Evolutionary conservation across 1,140 invertebrate genomes (phyloP).

Genomic region (Zaprionus davidi): DNA sequence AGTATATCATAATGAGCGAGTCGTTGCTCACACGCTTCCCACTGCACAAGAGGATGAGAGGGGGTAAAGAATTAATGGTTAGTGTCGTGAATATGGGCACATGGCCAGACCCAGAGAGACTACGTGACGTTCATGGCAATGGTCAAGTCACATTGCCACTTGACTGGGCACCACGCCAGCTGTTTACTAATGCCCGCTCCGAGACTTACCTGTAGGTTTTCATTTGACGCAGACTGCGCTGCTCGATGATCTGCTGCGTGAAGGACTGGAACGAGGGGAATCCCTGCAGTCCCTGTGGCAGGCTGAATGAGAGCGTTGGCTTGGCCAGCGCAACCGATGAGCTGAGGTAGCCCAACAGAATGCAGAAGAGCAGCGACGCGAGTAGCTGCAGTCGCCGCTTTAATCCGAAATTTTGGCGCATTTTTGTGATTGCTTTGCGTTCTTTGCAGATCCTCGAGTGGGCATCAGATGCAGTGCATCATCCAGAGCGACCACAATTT

Average conservation of each 20-base stretch:
- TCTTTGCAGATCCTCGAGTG: background rate
- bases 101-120: conserved; percentile 48
- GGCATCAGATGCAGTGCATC: background rate
- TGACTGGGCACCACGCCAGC: conserved; percentile 6
- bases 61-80: background rate
- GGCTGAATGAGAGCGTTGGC: conserved; percentile 75
- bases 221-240: conserved; percentile 80
- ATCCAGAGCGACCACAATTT: conserved; percentile 12
- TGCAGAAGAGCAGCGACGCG: conserved; percentile 62
- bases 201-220: conserved; percentile 82
- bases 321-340: conserved; percentile 70
- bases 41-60: conserved; percentile 85
- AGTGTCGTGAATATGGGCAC: conserved; percentile 57
- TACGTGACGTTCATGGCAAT: conserved; percentile 73
- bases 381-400: conserved; percentile 65
- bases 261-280: conserved; percentile 81
- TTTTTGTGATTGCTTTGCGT: conserved; percentile 20
- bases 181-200: conserved; percentile 30
- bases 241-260: conserved; percentile 82
- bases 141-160: background rate
- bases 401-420: conserved; percentile 55
- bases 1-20: conserved; percentile 89
- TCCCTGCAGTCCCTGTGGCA: conserved; percentile 75
- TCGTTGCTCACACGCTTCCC: conserved; percentile 87
- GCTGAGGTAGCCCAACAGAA: conserved; percentile 69